phyloP scores from a whole-genome alignment of 2,888 invertebrate genomes.

The Timandra comae region DNA sequence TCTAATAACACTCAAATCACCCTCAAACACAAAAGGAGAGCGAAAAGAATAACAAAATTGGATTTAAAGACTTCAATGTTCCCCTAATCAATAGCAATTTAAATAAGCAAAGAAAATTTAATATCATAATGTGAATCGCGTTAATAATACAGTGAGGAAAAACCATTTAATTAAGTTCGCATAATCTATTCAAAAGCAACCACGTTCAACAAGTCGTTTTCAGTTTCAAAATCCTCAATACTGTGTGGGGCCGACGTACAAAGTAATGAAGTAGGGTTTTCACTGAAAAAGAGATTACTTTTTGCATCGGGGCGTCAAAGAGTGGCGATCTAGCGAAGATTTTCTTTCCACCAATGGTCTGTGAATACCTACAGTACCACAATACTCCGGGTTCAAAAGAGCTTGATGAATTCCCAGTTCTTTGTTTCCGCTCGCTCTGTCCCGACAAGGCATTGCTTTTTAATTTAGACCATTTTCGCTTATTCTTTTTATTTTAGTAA shows the following conservation, averaged over 20 bases:
- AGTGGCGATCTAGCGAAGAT: conserved; percentile 66
- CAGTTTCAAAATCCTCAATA: conserved; percentile 50
- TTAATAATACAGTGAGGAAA: conserved; percentile 34
- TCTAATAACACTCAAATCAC: too few relatives aligned
- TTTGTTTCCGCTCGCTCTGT: conserved; percentile 71
- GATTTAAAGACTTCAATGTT: too few relatives aligned
- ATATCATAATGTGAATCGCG: conserved; percentile 20
- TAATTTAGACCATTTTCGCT: conserved; percentile 69
- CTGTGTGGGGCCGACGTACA: conserved; percentile 42
- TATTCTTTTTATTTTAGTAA: conserved; percentile 60
- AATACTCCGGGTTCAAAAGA: conserved; percentile 69
- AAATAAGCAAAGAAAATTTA: conserved; percentile 16
- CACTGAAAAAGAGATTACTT: conserved; percentile 51
- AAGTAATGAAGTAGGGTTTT: conserved; percentile 63
- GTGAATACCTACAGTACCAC: conserved; percentile 55
- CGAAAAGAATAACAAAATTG: too few relatives aligned
- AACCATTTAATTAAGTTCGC: conserved; percentile 52
- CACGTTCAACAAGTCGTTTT: conserved; percentile 61
- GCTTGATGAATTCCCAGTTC: conserved; percentile 71
- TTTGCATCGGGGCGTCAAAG: conserved; percentile 66
- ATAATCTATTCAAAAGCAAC: conserved; percentile 54
- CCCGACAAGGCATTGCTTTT: conserved; percentile 72
- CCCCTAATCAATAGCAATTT: conserved; percentile 1
- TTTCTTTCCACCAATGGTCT: conserved; percentile 64
- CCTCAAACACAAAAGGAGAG: too few relatives aligned